Conservation (phyloP, 2,888 invertebrate species). For the Cataglyphis livida region DNA sequence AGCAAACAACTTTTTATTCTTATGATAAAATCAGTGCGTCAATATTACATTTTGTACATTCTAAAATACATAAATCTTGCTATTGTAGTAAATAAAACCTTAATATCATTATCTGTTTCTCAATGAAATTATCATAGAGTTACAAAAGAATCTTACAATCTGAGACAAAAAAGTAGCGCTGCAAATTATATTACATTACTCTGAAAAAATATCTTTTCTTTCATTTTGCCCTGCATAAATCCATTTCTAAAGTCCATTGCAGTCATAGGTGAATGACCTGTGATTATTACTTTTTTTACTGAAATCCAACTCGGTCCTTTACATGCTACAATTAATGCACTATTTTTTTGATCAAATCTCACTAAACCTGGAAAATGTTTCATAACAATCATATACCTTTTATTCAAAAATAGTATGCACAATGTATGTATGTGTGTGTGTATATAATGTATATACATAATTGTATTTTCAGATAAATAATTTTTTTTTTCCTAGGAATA, state of each 20-base stretch:
- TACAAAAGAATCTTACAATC: constrained; percentile 29
- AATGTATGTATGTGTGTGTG: background rate
- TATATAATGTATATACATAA: background rate
- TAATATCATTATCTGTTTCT: constrained; percentile 17
- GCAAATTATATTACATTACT: constrained; percentile 32
- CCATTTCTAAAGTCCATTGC: constrained; percentile 95
- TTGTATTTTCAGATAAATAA: constrained; percentile 46
- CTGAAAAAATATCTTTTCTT: constrained; percentile 56
- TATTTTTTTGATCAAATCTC: constrained; percentile 87
- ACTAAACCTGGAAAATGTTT: constrained; percentile 87
- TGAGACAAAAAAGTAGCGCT: constrained; percentile 19
- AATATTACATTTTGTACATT: constrained; percentile 51
- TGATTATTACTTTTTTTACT: constrained; percentile 89
- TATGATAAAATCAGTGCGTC: constrained; percentile 19
- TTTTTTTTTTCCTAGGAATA: constrained; percentile 47
- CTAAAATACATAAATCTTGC: constrained; percentile 37
- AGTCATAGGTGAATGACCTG: constrained; percentile 90
- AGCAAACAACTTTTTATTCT: constrained; percentile 11
- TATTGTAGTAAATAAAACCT: constrained; percentile 44
- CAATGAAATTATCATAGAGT: constrained; percentile 24
- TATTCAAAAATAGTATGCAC: constrained; percentile 32
- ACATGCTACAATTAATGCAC: constrained; percentile 90
- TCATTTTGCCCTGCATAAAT: constrained; percentile 88
- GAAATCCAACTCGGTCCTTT: constrained; percentile 89
- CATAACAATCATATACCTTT: constrained; percentile 22